Evolutionary conservation across 2,113 vertebrate genomes (phyloP).

Genomic region (Petrocephalus microphthalmus): DNA sequence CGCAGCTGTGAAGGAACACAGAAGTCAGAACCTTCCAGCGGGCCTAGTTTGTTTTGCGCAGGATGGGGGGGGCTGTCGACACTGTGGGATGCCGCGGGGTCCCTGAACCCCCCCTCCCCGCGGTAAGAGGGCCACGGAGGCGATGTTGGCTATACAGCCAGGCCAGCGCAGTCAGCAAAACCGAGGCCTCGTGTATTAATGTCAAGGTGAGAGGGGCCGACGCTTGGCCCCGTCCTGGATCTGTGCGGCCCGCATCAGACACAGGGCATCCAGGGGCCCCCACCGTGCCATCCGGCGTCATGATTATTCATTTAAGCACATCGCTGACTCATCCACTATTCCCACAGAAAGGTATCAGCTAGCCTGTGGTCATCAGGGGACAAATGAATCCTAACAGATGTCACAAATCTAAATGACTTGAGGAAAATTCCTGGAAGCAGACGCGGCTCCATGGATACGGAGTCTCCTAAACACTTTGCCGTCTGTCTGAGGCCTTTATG

Average conservation of each 20-base stretch:
- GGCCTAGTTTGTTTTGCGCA: slow-evolving; percentile 16
- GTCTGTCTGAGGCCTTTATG: not conserved
- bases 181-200: slow-evolving; percentile 31
- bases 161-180: slow-evolving; percentile 30
- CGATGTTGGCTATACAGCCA: not conserved
- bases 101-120: not conserved
- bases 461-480: not conserved
- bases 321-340: not conserved
- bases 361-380: slow-evolving; percentile 52
- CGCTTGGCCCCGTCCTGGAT: slow-evolving; percentile 19
- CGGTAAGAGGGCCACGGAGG: slow-evolving; percentile 22
- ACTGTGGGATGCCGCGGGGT: slow-evolving; percentile 1
- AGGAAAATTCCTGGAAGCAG: not conserved
- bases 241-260: slow-evolving; percentile 26
- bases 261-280: slow-evolving; percentile 46
- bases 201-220: slow-evolving; percentile 29
- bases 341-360: slow-evolving; percentile 32
- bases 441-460: not conserved
- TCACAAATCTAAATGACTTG: slow-evolving; percentile 44
- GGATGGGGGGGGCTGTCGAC: slow-evolving; percentile 29
- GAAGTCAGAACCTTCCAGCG: slow-evolving; percentile 30
- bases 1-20: slow-evolving; percentile 42
- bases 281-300: slow-evolving; percentile 47
- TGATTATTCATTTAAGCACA: slow-evolving; percentile 52
- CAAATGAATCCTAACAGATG: slow-evolving; percentile 47